Base-by-base conservation (phyloP, 2,888 invertebrate species). In the Heliconius ethilla region DNA sequence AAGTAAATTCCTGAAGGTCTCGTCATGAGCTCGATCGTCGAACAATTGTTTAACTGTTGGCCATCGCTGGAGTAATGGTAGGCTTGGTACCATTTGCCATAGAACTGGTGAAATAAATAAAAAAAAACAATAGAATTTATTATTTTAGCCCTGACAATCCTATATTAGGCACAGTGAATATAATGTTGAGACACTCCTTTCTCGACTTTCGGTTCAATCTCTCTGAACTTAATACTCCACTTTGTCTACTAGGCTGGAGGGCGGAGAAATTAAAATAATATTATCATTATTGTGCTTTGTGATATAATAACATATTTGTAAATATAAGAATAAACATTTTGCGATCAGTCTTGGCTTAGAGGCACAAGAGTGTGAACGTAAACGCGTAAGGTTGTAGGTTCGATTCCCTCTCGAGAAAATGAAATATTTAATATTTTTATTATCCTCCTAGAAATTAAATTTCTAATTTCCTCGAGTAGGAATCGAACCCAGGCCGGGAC, bases 61-160 rank as follows among this genome's bases (percentile, higher is more conserved):
- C 88, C 88, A 77, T 91, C 90, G 79, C 91, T 91, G 67, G 92
- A 90, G 82, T 89, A 92, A 76, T 90, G 89, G 80, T 90, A 90
- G 0, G 86, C 83, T 84, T 93, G 92, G 73, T 90, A 87, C 93
- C 94, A 94, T 83, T 88, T 90, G 0, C 89, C 89, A 75, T 84
- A 90, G 75, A 94, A 94, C 93, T 94, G 83, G 11, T 85, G 84
- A 75, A 29, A 7, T 22, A 77, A 40, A 40, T n/a, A 62, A 25
- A 27, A 9, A 45, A 51, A 69, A 22, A 6, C 27, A n/a, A n/a
- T 40, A 37, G 5, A 33, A 33, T 5, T n/a, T 0, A 66, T 59
- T n/a, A 10, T n/a, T 59, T 59, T n/a, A 10, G 10, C n/a, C 10
- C n/a, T 59, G 59, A 3, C n/a, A n/a, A 59, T n/a, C 22, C 11